phyloP scores from a whole-genome alignment of 2,888 invertebrate species.

The Xylophagus ater region DNA sequence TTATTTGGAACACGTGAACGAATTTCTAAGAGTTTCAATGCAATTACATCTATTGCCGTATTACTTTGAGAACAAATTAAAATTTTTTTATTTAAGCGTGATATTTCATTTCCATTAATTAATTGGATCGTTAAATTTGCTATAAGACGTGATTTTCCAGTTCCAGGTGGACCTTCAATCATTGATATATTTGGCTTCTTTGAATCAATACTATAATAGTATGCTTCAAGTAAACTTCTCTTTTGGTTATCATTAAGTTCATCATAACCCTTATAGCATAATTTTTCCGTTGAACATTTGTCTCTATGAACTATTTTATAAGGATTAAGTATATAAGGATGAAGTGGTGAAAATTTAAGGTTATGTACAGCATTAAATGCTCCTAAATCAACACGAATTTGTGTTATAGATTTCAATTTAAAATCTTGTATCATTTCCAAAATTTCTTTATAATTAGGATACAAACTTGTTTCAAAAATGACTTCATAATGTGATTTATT shows the following conservation, averaged over 20 bases:
- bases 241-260: constrained; percentile 51
- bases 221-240: constrained; percentile 47
- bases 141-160: constrained; percentile 76
- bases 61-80: constrained; percentile 80
- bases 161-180: constrained; percentile 80
- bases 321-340: constrained; percentile 48
- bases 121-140: constrained; percentile 59
- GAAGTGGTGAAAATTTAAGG: constrained; percentile 48
- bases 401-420: constrained; percentile 23
- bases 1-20: constrained; percentile 43
- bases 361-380: constrained; percentile 52
- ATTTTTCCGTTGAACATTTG: constrained; percentile 11
- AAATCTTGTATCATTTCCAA: not conserved
- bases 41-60: constrained; percentile 72
- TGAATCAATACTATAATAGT: constrained; percentile 38
- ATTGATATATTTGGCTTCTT: constrained; percentile 54
- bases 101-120: constrained; percentile 43
- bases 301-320: constrained; percentile 18
- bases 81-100: constrained; percentile 45
- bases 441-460: not conserved
- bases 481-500: constrained; percentile 1
- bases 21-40: constrained; percentile 48
- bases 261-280: constrained; percentile 31
- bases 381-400: constrained; percentile 42
- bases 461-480: not conserved